Percentiles rank a stretch among this genome's conserved stretches.
Evolutionary conservation across 2,888 invertebrate species (phyloP).

Genomic region (Eilema depressum): DNA sequence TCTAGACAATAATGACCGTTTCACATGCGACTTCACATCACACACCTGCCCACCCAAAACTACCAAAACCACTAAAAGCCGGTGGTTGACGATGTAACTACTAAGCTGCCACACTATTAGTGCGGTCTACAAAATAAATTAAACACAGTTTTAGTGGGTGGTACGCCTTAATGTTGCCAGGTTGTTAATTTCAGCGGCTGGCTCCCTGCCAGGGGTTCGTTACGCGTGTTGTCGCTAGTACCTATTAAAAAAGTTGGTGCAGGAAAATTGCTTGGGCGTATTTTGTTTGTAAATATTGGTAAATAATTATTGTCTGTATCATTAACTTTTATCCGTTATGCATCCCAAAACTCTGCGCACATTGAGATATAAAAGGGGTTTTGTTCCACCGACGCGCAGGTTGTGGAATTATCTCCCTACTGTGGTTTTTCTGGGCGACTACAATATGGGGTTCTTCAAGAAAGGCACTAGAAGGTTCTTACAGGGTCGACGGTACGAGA

Average conservation of each 20-base stretch:
- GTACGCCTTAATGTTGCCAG: conserved; percentile 20
- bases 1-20: too few species aligned
- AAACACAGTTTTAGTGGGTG: not conserved
- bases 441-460: too few species aligned
- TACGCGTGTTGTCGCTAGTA: conserved; percentile 36
- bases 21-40: not conserved
- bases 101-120: not conserved
- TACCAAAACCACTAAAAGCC: not conserved
- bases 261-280: conserved; percentile 9
- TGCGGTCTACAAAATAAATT: conserved; percentile 1
- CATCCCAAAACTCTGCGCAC: too few species aligned
- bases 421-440: too few species aligned
- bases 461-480: too few species aligned
- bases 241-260: conserved; percentile 22
- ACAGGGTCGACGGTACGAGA: too few species aligned
- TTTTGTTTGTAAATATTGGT: not conserved
- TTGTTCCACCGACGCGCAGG: too few species aligned
- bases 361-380: too few species aligned
- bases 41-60: not conserved
- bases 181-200: conserved; percentile 40
- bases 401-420: too few species aligned
- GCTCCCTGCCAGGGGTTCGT: conserved; percentile 41
- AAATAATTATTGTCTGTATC: too few species aligned
- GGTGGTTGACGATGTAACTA: not conserved
- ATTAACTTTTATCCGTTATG: too few species aligned